A percentile compares a stretch with the other conserved stretches of the same genome.
Conservation (phyloP, 2,797 vertebrate genomes). For the Alauda arvensis region DNA sequence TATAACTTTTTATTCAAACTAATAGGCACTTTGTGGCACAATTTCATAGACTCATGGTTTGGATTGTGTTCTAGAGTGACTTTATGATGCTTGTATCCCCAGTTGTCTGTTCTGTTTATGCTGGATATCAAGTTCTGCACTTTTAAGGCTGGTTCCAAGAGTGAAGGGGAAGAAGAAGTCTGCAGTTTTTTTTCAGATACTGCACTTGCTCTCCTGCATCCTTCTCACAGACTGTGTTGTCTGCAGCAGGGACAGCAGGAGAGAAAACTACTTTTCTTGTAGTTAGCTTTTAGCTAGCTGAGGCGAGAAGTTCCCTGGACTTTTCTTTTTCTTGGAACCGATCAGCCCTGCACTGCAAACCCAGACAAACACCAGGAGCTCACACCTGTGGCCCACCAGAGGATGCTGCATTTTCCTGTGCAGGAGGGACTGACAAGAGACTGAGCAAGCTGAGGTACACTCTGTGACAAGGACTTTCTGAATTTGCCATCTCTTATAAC, state of each 20-base stretch:
- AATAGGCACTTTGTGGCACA: not conserved
- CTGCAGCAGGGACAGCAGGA: rapidly evolving
- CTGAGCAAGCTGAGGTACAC: rapidly evolving
- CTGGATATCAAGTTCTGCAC: not conserved
- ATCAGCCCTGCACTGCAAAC: not conserved
- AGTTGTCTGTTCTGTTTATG: not conserved
- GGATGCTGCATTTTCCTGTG: rapidly evolving
- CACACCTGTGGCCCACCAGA: rapidly evolving
- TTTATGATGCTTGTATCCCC: not conserved
- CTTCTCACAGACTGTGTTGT: not conserved
- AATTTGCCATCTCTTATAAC: not conserved
- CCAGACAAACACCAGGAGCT: not conserved
- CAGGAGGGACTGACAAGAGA: not conserved
- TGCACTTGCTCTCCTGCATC: rapidly evolving
- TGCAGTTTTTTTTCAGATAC: rapidly evolving
- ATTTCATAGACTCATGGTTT: not conserved
- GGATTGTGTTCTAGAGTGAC: not conserved
- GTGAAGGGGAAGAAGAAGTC: rapidly evolving
- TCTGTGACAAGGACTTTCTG: rapidly evolving
- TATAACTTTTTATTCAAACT: not conserved
- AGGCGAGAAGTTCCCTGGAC: too few relatives aligned
- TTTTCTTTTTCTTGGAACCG: not conserved
- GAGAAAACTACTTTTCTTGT: not conserved
- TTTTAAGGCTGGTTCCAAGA: not conserved
- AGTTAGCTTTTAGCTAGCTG: not conserved